phyloP scores from a whole-genome alignment of 2,888 invertebrate genomes.

The Leucoma salicis region DNA sequence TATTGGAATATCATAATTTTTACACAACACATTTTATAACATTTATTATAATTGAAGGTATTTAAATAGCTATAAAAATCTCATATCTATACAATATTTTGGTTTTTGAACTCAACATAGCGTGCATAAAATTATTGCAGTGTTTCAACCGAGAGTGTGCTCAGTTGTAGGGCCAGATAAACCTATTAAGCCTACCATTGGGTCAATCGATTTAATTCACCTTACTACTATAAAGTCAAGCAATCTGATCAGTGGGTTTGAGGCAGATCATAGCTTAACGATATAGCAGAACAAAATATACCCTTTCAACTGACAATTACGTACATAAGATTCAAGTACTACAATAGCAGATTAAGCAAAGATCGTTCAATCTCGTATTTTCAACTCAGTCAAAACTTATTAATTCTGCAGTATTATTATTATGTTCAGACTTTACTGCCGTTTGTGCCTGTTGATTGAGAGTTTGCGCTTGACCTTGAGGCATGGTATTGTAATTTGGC shows the following conservation, averaged over 20 bases:
- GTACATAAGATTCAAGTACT: conserved; percentile 29
- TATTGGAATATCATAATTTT: no score
- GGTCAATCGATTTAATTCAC: no score
- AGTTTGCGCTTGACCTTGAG: conserved; percentile 39
- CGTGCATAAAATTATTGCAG: conserved; percentile 34
- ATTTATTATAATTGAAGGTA: conserved; percentile 35
- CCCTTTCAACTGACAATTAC: conserved; percentile 36
- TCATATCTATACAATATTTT: conserved; percentile 41
- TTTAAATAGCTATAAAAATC: conserved; percentile 22
- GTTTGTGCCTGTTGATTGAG: conserved; percentile 50
- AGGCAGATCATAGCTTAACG: no score
- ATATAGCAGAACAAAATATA: conserved; percentile 31
- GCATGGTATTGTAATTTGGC: conserved; percentile 41
- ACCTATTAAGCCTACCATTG: no score
- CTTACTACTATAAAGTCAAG: no score
- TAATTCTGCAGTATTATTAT: conserved; percentile 86
- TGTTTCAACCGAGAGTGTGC: no score
- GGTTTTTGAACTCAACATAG: conserved; percentile 36
- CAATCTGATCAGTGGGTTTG: no score
- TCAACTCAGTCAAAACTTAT: conserved; percentile 89
- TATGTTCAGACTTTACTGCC: conserved; percentile 63
- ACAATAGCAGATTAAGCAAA: conserved; percentile 48
- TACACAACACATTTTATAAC: no score
- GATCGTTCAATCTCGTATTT: conserved; percentile 32
- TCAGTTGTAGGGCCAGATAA: no score